Evolutionary conservation across 2,113 vertebrate species (phyloP).

Genomic region (Micromys minutus): DNA sequence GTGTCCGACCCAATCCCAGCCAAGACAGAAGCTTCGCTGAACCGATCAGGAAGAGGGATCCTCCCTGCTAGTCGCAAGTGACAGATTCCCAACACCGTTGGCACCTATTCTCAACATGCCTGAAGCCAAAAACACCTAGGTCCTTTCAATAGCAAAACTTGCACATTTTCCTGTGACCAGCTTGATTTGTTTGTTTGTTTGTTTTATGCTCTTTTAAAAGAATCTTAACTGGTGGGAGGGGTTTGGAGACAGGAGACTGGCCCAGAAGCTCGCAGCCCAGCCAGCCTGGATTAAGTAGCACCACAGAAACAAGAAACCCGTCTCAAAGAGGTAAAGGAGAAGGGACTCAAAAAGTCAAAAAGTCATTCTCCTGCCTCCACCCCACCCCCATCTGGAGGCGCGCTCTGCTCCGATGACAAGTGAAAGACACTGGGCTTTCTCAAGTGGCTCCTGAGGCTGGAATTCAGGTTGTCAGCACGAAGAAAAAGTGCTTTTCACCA

Average conservation of each 20-base stretch:
- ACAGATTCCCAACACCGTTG: neutral
- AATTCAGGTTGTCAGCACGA: too few species aligned
- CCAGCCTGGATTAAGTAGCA: neutral
- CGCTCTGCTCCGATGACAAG: too few species aligned
- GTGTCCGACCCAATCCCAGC: slow-evolving; percentile 54
- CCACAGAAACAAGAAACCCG: neutral
- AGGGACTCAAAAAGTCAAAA: neutral
- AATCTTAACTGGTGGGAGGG: neutral
- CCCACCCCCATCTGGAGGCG: too few species aligned
- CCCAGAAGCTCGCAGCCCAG: neutral
- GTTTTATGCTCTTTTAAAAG: slow-evolving; percentile 16
- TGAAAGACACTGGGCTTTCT: too few species aligned
- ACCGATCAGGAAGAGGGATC: slow-evolving; percentile 2
- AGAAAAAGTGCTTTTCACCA: too few species aligned
- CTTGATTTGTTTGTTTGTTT: neutral
- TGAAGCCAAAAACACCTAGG: slow-evolving; percentile 37
- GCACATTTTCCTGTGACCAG: neutral
- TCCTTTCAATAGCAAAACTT: neutral
- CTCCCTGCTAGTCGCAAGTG: neutral
- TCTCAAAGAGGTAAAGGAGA: neutral
- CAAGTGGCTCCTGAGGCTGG: too few species aligned
- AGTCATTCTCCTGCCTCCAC: too few species aligned
- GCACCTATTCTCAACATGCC: neutral
- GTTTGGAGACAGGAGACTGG: too few species aligned
- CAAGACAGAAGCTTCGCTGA: neutral